Conservation (phyloP, 2,888 invertebrate genomes). For the Zaprionus bogoriensis region DNA sequence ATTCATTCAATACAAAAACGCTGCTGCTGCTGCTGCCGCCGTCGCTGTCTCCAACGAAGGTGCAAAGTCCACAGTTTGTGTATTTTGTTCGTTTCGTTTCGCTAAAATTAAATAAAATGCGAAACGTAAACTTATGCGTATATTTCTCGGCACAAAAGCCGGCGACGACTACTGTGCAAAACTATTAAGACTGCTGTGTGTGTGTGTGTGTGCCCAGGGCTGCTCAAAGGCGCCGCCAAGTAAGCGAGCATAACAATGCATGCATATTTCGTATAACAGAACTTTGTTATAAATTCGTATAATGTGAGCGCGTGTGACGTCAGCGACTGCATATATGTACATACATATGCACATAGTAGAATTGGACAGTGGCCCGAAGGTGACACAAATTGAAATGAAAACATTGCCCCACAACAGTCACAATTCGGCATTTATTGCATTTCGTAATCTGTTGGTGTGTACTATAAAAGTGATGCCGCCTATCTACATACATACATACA, state of each 20-base stretch:
- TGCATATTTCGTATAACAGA: constrained; percentile 41
- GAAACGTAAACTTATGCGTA: constrained; percentile 63
- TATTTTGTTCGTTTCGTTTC: constrained; percentile 51
- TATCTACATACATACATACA: neutral
- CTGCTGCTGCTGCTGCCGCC: constrained; percentile 2
- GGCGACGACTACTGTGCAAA: constrained; percentile 25
- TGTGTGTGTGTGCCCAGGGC: constrained; percentile 9
- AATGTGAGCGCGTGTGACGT: constrained; percentile 39
- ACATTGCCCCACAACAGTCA: constrained; percentile 29
- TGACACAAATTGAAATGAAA: constrained; percentile 56
- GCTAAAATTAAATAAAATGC: constrained; percentile 74
- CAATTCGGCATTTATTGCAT: constrained; percentile 57
- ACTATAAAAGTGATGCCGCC: neutral
- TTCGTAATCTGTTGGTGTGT: constrained; percentile 35
- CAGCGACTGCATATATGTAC: constrained; percentile 42
- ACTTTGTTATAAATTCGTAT: constrained; percentile 17
- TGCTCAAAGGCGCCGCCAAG: constrained; percentile 10
- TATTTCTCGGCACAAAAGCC: constrained; percentile 48
- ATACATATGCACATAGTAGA: constrained; percentile 27
- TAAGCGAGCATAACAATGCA: constrained; percentile 31
- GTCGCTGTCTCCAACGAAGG: constrained; percentile 35
- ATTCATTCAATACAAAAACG: constrained; percentile 54
- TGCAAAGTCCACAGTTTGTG: constrained; percentile 65
- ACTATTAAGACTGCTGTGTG: neutral
- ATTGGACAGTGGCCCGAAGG: constrained; percentile 47